Conservation (phyloP, 2,888 invertebrate genomes). For the Melolontha melolontha region DNA sequence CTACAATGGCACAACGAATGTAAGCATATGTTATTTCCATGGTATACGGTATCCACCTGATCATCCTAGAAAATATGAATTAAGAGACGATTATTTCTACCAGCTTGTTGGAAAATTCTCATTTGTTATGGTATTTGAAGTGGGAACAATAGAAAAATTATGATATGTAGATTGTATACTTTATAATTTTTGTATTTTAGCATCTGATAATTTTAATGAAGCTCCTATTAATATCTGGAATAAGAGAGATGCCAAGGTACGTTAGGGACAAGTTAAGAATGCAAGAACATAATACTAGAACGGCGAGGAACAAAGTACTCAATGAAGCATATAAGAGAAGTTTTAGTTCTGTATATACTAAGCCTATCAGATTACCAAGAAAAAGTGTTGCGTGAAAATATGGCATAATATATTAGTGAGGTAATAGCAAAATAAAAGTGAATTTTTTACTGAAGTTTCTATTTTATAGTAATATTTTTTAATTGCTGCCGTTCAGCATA, state of each 20-base stretch:
- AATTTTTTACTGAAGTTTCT: too few relatives aligned
- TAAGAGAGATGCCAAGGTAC: conserved; percentile 10
- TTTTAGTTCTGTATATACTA: conserved; percentile 3
- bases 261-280: conserved; percentile 17
- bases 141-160: conserved; percentile 53
- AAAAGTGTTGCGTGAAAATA: not conserved
- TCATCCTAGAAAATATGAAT: conserved; percentile 53
- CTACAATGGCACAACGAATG: conserved; percentile 1
- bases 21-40: conserved; percentile 56
- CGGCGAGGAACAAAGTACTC: not conserved
- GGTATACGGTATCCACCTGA: conserved; percentile 57
- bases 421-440: too few relatives aligned
- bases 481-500: too few relatives aligned
- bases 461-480: too few relatives aligned
- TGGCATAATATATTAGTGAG: too few relatives aligned
- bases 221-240: not conserved
- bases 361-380: not conserved
- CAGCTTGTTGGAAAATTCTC: conserved; percentile 68
- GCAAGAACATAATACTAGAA: conserved; percentile 5
- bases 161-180: not conserved
- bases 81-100: conserved; percentile 68
- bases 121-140: conserved; percentile 73
- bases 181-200: conserved; percentile 20
- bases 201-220: conserved; percentile 27
- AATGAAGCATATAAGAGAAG: conserved; percentile 17